Conservation (phyloP, 2,888 invertebrate species). For the Lasioglossum vierecki region DNA sequence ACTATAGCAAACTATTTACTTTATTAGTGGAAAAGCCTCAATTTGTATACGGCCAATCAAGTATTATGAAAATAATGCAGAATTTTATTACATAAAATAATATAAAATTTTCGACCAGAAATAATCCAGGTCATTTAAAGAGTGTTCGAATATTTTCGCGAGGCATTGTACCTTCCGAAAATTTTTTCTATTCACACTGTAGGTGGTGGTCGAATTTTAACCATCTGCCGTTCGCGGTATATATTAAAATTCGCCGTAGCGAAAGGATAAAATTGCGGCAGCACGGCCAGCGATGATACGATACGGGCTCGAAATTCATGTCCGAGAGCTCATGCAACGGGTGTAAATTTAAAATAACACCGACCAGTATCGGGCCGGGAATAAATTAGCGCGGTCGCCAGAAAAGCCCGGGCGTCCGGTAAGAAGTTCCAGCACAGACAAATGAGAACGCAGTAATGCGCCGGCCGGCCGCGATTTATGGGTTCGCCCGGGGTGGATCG, state of each 20-base stretch:
- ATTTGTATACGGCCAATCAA: too few species aligned
- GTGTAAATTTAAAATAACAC: constrained; percentile 32
- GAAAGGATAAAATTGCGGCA: background rate
- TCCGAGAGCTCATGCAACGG: background rate
- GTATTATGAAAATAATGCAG: too few species aligned
- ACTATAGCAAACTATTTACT: background rate
- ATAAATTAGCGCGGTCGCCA: constrained; percentile 55
- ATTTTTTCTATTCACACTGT: background rate
- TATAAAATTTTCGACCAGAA: background rate
- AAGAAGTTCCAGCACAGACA: constrained; percentile 31
- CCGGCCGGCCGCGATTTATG: constrained; percentile 61
- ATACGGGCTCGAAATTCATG: background rate
- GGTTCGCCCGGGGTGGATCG: constrained; percentile 51
- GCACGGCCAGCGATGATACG: background rate
- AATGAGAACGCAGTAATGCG: constrained; percentile 56
- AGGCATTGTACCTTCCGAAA: background rate
- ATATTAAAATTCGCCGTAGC: background rate
- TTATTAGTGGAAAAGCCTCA: background rate
- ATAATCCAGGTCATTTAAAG: background rate
- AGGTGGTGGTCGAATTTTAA: background rate
- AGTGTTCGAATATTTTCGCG: background rate
- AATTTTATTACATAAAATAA: too few species aligned
- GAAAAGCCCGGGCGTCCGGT: constrained; percentile 29
- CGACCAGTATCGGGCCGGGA: constrained; percentile 12
- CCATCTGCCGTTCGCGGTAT: background rate